Conservation (phyloP, 2,797 vertebrate genomes). For the Harpagifer antarcticus region DNA sequence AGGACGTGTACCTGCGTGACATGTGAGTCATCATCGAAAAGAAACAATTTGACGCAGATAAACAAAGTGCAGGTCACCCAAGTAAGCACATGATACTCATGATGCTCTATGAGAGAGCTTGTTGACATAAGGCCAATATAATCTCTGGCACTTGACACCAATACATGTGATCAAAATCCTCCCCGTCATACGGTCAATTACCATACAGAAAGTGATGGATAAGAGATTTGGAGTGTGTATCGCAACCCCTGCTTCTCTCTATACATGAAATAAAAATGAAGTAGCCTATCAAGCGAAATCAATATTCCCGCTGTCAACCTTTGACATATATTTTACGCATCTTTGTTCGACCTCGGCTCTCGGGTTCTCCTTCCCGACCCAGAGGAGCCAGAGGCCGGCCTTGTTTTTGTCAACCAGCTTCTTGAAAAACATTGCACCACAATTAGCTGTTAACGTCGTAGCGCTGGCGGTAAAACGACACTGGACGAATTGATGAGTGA, state of each 20-base stretch:
- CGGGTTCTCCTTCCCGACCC: conserved; percentile 48
- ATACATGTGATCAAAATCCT: background rate
- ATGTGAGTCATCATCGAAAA: conserved; percentile 53
- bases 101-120: background rate
- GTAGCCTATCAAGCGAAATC: background rate
- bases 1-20: conserved; percentile 20
- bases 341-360: background rate
- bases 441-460: conserved; percentile 11
- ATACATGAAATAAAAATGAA: background rate
- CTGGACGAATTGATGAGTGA: background rate
- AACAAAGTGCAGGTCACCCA: background rate
- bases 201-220: background rate
- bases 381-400: conserved; percentile 63
- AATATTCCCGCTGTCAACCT: background rate
- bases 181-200: background rate
- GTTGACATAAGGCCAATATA: background rate
- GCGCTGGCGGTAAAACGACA: conserved; percentile 8
- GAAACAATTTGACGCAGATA: conserved; percentile 9
- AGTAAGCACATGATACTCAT: background rate
- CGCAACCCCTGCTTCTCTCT: too few relatives aligned
- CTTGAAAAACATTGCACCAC: conserved; percentile 59
- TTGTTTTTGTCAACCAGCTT: conserved; percentile 66
- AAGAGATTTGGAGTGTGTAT: background rate
- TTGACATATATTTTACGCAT: background rate
- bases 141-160: background rate